phyloP scores from a whole-genome alignment of 2,113 vertebrate species.

The Ondatra zibethicus region DNA sequence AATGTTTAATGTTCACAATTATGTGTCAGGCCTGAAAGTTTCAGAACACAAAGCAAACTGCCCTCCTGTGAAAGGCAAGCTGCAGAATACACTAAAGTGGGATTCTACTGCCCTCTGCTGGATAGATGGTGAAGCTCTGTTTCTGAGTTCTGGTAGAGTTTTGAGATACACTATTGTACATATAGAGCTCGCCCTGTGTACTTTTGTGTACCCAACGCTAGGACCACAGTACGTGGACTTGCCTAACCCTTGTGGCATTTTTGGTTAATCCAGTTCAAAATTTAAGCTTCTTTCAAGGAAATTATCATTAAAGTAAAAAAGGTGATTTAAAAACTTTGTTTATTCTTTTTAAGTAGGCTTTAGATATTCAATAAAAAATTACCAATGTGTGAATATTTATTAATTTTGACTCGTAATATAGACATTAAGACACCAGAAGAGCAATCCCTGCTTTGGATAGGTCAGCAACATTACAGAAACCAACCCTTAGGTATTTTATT shows the following conservation, averaged over 20 bases:
- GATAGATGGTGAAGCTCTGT: background rate
- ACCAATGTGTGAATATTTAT: background rate
- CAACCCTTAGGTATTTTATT: background rate
- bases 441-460: background rate
- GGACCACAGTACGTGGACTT: background rate
- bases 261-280: conserved; percentile 4
- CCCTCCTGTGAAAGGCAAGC: conserved; percentile 22
- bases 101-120: conserved; percentile 87
- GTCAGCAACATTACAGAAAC: background rate
- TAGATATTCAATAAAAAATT: conserved; percentile 30
- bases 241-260: background rate
- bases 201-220: background rate
- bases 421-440: background rate
- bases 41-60: conserved; percentile 54
- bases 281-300: conserved; percentile 36
- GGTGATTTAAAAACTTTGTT: conserved; percentile 16
- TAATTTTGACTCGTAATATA: background rate
- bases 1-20: conserved; percentile 81
- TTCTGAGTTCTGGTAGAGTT: background rate
- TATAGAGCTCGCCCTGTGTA: background rate
- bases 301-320: conserved; percentile 37
- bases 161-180: background rate
- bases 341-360: conserved; percentile 39
- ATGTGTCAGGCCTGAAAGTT: conserved; percentile 56
- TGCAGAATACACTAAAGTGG: conserved; percentile 75